phyloP scores from a whole-genome alignment of 2,113 vertebrate genomes.

The Pelecanus crispus region DNA sequence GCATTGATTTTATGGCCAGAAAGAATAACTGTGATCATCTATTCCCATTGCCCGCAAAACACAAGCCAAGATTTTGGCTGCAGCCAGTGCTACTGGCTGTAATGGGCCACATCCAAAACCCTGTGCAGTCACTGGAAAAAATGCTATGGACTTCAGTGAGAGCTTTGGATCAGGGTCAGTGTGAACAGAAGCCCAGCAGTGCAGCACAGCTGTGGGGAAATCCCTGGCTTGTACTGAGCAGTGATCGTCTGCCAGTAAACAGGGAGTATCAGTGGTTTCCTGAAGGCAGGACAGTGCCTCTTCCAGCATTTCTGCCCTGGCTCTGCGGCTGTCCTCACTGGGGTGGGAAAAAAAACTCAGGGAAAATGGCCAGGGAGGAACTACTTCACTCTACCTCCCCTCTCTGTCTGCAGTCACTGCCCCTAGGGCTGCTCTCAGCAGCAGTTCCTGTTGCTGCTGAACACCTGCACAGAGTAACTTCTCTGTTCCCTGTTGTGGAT shows the following conservation, averaged over 20 bases:
- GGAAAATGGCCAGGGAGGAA: not conserved
- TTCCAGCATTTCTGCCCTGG: not conserved
- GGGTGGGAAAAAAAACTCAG: not conserved
- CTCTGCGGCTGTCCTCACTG: not conserved
- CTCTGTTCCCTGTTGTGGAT: not conserved
- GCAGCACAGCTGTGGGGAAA: constrained; percentile 30
- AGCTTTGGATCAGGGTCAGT: not conserved
- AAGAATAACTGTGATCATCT: constrained; percentile 27
- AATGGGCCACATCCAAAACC: constrained; percentile 6
- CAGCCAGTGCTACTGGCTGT: not conserved
- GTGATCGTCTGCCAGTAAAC: not conserved
- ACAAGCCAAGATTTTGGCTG: not conserved
- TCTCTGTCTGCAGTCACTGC: not conserved
- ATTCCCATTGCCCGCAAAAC: not conserved
- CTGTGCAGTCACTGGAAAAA: not conserved
- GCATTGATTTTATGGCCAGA: not conserved
- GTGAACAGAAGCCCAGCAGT: constrained; percentile 21
- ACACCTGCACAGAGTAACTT: not conserved
- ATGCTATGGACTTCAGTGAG: not conserved
- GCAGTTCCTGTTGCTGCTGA: not conserved
- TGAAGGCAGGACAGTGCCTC: not conserved
- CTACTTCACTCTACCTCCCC: not conserved
- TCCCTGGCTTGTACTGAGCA: not conserved
- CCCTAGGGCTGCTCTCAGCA: not conserved
- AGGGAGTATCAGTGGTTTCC: not conserved